Evolutionary conservation across 2,888 invertebrate genomes (phyloP).

Genomic region (Trissonchulus latispiculum): DNA sequence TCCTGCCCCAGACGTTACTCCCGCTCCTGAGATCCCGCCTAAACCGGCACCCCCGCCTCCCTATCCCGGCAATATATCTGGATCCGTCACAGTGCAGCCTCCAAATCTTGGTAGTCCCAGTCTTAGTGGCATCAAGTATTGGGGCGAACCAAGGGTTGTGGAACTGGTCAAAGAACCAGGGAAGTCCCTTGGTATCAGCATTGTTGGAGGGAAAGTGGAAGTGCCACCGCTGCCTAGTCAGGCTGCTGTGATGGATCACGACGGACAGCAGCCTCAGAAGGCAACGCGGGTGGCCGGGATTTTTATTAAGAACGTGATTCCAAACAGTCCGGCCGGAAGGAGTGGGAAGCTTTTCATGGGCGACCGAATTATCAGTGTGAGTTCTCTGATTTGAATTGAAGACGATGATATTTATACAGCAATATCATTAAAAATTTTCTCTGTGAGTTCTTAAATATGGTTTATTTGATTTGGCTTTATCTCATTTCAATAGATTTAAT

Average conservation of each 20-base stretch:
- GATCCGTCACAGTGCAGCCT: not conserved
- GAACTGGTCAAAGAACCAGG: conserved; percentile 61
- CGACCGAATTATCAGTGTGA: conserved; percentile 50
- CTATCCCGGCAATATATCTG: not conserved
- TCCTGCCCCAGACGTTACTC: too few relatives aligned
- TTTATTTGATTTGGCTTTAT: too few relatives aligned
- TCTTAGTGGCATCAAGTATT: conserved; percentile 48
- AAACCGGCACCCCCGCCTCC: not conserved
- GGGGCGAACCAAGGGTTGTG: conserved; percentile 71
- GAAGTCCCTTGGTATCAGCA: conserved; percentile 84
- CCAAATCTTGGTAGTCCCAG: not conserved
- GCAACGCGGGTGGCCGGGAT: conserved; percentile 74
- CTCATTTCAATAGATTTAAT: too few relatives aligned
- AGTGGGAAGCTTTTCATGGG: conserved; percentile 57
- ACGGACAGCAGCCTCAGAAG: conserved; percentile 49
- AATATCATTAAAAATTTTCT: too few relatives aligned
- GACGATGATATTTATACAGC: too few relatives aligned
- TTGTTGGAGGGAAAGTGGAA: conserved; percentile 82
- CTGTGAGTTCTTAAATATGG: too few relatives aligned
- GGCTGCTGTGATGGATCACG: conserved; percentile 13
- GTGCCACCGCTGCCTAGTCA: conserved; percentile 30
- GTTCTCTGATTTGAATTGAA: too few relatives aligned
- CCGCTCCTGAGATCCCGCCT: not conserved
- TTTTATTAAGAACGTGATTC: conserved; percentile 90
- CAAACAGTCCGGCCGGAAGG: conserved; percentile 82